Conservation (phyloP, 1,140 invertebrate species). For the Plodia interpunctella region DNA sequence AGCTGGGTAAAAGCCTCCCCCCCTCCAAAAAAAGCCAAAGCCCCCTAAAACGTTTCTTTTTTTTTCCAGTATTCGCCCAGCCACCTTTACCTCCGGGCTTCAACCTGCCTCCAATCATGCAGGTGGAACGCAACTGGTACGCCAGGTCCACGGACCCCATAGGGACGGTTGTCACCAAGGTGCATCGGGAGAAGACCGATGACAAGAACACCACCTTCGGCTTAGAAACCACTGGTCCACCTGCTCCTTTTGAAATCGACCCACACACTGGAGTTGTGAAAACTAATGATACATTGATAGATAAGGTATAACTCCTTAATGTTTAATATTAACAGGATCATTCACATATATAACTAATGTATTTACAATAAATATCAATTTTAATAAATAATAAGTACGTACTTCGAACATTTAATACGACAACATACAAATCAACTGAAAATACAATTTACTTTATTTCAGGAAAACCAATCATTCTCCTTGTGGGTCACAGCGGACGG, state of each 20-base stretch:
- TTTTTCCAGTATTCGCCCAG: constrained; percentile 50
- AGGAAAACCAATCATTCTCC: constrained; percentile 64
- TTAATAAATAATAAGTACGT: no score
- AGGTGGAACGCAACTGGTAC: constrained; percentile 59
- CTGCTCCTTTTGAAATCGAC: constrained; percentile 54
- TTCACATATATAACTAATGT: no score
- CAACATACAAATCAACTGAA: neutral
- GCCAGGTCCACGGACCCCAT: constrained; percentile 44
- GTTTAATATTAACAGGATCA: no score
- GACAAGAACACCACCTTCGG: constrained; percentile 45
- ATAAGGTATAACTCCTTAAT: no score
- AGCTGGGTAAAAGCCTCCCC: no score
- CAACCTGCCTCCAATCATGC: constrained; percentile 48
- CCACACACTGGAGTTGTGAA: constrained; percentile 54
- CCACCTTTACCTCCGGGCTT: constrained; percentile 33
- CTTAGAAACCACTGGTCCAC: constrained; percentile 54
- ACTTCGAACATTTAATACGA: no score
- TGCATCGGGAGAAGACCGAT: constrained; percentile 38
- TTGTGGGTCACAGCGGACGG: constrained; percentile 63
- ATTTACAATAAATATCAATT: no score
- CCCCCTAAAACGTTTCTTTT: neutral
- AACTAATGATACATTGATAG: constrained; percentile 60
- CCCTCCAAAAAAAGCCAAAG: no score
- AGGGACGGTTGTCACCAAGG: constrained; percentile 50
- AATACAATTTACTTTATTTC: constrained; percentile 25